phyloP scores from a whole-genome alignment of 2,888 invertebrate species.

The Nephrotoma guestfalica region DNA sequence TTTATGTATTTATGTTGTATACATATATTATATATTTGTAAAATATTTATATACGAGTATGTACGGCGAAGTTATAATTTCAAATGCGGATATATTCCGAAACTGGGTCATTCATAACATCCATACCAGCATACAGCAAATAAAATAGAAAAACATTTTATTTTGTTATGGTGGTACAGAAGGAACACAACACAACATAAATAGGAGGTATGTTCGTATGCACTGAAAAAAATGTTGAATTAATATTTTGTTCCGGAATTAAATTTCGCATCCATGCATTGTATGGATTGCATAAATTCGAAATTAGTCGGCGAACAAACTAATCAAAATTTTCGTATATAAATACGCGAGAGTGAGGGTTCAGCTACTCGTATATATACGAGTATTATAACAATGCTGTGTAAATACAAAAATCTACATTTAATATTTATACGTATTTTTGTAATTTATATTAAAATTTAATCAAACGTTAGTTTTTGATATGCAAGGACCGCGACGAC shows the following conservation, averaged over 20 bases:
- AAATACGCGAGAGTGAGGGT: too few relatives aligned
- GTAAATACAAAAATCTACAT: too few relatives aligned
- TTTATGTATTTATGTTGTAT: background rate
- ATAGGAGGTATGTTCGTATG: background rate
- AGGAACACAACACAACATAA: background rate
- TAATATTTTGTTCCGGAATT: background rate
- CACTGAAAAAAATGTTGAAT: background rate
- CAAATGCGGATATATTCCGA: background rate
- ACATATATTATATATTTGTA: background rate
- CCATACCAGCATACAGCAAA: too few relatives aligned
- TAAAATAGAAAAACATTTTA: background rate
- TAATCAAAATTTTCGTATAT: background rate
- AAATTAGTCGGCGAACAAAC: background rate
- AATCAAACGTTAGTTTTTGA: background rate
- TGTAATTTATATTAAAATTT: background rate
- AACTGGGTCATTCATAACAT: background rate
- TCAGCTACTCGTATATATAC: too few relatives aligned
- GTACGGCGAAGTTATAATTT: background rate
- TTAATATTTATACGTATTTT: too few relatives aligned
- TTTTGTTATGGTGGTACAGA: background rate
- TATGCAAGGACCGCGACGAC: too few relatives aligned
- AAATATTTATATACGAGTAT: background rate
- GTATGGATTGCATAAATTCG: background rate
- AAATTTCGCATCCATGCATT: background rate
- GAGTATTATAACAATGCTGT: too few relatives aligned